Conservation (phyloP, 92 coral and sea anemone genomes). For the Zoanthus gigantus region DNA sequence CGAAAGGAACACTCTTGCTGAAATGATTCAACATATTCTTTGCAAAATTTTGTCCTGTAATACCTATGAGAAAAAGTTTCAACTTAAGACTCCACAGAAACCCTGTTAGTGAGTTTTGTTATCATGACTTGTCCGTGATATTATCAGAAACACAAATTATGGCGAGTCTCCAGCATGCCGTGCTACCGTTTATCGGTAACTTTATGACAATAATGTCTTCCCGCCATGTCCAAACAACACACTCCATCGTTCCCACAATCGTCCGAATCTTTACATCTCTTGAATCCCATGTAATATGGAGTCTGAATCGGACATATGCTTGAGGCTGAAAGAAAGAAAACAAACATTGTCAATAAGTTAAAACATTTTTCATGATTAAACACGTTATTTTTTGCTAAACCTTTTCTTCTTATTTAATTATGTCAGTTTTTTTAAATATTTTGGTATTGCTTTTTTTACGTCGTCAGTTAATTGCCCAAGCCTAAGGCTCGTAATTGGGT, state of each 20-base stretch:
- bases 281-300: constrained; percentile 86
- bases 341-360: neutral
- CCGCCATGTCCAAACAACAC: constrained; percentile 95
- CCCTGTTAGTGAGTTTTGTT: neutral
- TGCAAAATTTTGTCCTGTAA: neutral
- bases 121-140: neutral
- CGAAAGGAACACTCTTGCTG: neutral
- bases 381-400: neutral
- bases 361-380: neutral
- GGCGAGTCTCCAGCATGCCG: neutral
- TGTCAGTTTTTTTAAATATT: no score
- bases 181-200: constrained; percentile 37
- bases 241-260: constrained; percentile 91
- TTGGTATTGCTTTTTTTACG: no score
- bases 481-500: no score
- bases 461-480: no score
- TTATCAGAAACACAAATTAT: neutral
- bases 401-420: no score
- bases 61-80: neutral
- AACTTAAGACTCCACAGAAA: neutral
- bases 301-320: constrained; percentile 80
- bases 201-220: constrained; percentile 89
- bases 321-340: constrained; percentile 58
- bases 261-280: constrained; percentile 79
- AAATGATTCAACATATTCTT: neutral